These are phyloP conservation scores for Lagorchestes hirsutus DNA, from an alignment of 2,797 vertebrate species.

Conservation along the genomic window DNA sequence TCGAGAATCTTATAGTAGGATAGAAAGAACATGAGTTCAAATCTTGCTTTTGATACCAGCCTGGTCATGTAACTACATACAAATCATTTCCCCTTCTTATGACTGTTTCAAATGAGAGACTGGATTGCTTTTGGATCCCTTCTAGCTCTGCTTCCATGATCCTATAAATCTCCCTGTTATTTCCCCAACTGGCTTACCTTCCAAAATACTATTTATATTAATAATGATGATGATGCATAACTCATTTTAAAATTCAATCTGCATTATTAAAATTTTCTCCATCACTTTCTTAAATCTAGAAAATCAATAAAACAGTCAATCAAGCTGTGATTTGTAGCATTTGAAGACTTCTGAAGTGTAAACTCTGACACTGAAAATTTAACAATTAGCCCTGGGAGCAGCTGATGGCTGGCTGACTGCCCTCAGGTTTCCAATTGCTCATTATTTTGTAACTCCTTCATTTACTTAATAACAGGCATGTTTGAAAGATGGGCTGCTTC, in stretches of 20 bases:
- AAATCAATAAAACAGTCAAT: not conserved
- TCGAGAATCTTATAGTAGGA: no score
- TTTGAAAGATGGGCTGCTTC: not conserved
- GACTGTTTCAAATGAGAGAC: not conserved
- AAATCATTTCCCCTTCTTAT: not conserved
- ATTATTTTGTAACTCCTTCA: not conserved
- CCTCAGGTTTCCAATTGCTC: not conserved
- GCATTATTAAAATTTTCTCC: not conserved
- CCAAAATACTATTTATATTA: not conserved
- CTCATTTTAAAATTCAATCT: not conserved
- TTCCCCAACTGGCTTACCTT: not conserved
- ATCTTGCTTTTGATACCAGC: not conserved
- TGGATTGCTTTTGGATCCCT: not conserved
- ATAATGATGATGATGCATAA: not conserved
- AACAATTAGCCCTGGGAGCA: not conserved
- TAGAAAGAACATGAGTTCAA: not conserved
- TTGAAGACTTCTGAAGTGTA: not conserved
- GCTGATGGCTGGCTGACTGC: not conserved
- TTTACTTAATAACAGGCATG: not conserved
- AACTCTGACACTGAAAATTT: not conserved
- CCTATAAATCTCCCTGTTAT: not conserved
- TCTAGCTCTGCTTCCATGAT: not conserved
- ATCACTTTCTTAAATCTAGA: not conserved
- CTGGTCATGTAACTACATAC: not conserved
- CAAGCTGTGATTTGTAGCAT: not conserved